Percentiles rank a stretch among this genome's conserved stretches.
These are phyloP conservation scores for Agrochola litura DNA, from an alignment of 2,888 invertebrate genomes.

Conservation along the genomic window DNA sequence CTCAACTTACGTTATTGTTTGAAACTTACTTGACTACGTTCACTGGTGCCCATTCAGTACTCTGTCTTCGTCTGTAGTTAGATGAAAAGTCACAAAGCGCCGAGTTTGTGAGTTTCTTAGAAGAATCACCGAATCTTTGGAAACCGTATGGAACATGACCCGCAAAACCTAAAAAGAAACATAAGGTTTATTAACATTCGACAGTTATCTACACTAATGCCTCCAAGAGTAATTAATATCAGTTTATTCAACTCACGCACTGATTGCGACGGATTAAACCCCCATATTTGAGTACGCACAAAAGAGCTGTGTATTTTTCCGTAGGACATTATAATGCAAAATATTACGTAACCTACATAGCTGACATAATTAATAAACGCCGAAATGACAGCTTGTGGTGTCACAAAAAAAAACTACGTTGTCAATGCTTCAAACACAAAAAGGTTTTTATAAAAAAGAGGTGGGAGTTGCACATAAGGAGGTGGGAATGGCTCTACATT, in stretches of 20 bases:
- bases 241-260: constrained; percentile 77
- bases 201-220: not conserved
- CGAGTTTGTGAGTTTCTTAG: constrained; percentile 92
- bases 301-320: constrained; percentile 83
- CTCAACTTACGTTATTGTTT: not conserved
- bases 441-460: constrained; percentile 13
- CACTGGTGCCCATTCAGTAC: constrained; percentile 94
- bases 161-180: constrained; percentile 89
- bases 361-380: constrained; percentile 31
- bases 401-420: not conserved
- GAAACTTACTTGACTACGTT: constrained; percentile 89
- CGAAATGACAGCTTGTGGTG: constrained; percentile 6
- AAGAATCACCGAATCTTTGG: constrained; percentile 91
- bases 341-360: constrained; percentile 21
- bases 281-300: constrained; percentile 87
- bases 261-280: constrained; percentile 84
- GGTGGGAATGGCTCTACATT: not conserved
- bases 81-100: constrained; percentile 94
- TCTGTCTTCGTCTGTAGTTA: constrained; percentile 93
- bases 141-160: constrained; percentile 93
- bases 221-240: not conserved
- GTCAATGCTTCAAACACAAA: constrained; percentile 14
- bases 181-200: not conserved
- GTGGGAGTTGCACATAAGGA: not conserved
- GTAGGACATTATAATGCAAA: constrained; percentile 79